Base-by-base conservation (phyloP, 2,888 invertebrate genomes). In the Noctuana brunneofusca region DNA sequence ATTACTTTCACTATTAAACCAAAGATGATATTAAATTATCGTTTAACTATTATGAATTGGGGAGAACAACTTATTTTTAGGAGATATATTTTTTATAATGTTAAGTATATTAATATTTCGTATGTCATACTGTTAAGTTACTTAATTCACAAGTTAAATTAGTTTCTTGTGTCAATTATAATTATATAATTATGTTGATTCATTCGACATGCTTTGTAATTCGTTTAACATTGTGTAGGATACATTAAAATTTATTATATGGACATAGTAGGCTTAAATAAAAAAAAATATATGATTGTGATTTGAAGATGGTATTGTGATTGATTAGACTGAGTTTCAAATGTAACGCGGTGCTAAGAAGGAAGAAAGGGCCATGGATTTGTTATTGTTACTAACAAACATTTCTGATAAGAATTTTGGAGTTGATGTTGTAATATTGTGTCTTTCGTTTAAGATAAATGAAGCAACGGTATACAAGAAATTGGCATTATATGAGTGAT, bases 21-120 rank as follows among this genome's bases (percentile, higher is more conserved):
- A 89, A 89, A 89, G 89, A 89, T 86, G 85, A 86, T 87, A 86
- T 87, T 86, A 81, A 79, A 79, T 75, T 73, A 71, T 78, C 70
- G 72, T 79, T 75, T 75, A 76, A 55, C 52, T 68, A 73, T 66
- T 62, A 76, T 67, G 67, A 69, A 67, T 63, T 57, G 65, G 55
- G 65, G 64, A 30, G 16, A 56, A 56, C 63, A 68, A 65, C 69
- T 66, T 66, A 65, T 66, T 59, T 52, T 68, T 67, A 63, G 63
- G 57, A 41, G 8, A 43, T 58, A 64, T 27, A 12, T 41, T 32
- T 58, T 22, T 20, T 46, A 53, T 52, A 14, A 14, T 14, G 6
- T 8, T 58, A 58, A 30, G 52, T 53, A 59, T 53, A 59, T 30
- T 20, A 41, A 16, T 52, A 41, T 43, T 50, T 57, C 8, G 22